Evolutionary conservation across 1,140 invertebrate species (phyloP), one percentile per base, ranked within the genome.

Genomic region (Trachymyrmex cornetzi): DNA sequence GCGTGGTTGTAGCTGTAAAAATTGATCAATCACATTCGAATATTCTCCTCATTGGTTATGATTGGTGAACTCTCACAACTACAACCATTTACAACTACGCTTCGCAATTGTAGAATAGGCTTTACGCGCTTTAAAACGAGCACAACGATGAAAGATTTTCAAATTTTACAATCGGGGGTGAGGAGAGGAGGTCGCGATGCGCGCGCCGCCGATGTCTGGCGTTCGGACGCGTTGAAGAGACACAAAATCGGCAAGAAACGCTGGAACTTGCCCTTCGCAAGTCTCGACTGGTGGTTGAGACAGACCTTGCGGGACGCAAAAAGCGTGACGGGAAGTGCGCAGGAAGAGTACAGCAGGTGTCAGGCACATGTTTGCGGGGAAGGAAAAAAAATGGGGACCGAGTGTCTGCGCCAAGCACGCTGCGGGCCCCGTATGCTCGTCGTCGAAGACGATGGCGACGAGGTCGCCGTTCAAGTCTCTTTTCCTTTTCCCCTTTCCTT

Each of bases 291-390:
- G 38, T 79, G 77, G 77, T 16, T 22, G 48, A 64, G 59, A 66
- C 77, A 24, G 50, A 75, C 22, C 14, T 87, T 48, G 79, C 80
- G 59, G n/a, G 44, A 16, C 59, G 74, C 82, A 90, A 89, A 85
- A 90, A 90, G n/a, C 27, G 61, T 50, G 66, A 85, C 79, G 74
- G 88, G 85, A 92, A 85, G 71, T 72, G 80, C 72, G 72, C 82
- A 75, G 84, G 64, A 85, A 80, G 63, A n/a, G 48, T 74, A 87
- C 80, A 90, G 85, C 93, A 93, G 91, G 93, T 93, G 93, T 91
- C 90, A 74, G 89, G 90, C 93, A 93, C 81, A 93, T 93, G 93
- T 92, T 90, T 88, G 72, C 53, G 72, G 71, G 27, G 71, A 57
- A 16, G 53, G n/a, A n/a, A 55, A 22, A n/a, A 69, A 89, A 92